phyloP scores from a whole-genome alignment of 2,113 vertebrate genomes.

The Scortum barcoo region DNA sequence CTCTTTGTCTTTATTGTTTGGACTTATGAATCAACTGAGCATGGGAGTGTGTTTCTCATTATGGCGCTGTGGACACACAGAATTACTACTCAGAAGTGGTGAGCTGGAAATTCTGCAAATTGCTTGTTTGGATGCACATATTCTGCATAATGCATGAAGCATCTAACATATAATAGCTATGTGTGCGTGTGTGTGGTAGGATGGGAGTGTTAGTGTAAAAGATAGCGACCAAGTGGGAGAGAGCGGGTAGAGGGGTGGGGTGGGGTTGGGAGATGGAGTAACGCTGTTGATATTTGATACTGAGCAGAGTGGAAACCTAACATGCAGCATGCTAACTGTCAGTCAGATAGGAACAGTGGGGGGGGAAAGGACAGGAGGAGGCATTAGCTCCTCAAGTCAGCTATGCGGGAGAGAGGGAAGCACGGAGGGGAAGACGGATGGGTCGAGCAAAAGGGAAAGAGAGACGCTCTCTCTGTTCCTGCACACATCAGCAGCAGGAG shows the following conservation, averaged over 20 bases:
- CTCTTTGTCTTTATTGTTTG: constrained; percentile 46
- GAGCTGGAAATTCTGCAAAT: constrained; percentile 68
- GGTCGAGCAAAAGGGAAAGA: constrained; percentile 24
- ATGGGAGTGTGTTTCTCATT: constrained; percentile 49
- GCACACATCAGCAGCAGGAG: constrained; percentile 75
- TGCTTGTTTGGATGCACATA: constrained; percentile 66
- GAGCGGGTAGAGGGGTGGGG: no score
- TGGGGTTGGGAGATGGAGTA: constrained; percentile 31
- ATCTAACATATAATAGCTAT: constrained; percentile 56
- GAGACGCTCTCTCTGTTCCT: constrained; percentile 57
- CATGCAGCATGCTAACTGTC: constrained; percentile 42
- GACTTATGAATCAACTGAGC: constrained; percentile 47
- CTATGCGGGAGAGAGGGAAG: constrained; percentile 21
- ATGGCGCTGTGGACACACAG: constrained; percentile 45
- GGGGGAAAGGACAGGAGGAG: constrained; percentile 43
- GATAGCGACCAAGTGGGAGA: constrained; percentile 43
- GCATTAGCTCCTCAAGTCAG: constrained; percentile 52
- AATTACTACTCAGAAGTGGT: constrained; percentile 52
- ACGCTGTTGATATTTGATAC: constrained; percentile 56
- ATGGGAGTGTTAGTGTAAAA: constrained; percentile 23
- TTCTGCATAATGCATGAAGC: constrained; percentile 70
- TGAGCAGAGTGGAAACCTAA: constrained; percentile 44
- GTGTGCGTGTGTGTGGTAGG: constrained; percentile 4
- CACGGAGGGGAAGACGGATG: constrained; percentile 55
- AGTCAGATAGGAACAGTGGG: constrained; percentile 35